These are phyloP conservation scores for Mycetomoellerius zeteki DNA, from an alignment of 1,140 invertebrate genomes.

Conservation along the genomic window DNA sequence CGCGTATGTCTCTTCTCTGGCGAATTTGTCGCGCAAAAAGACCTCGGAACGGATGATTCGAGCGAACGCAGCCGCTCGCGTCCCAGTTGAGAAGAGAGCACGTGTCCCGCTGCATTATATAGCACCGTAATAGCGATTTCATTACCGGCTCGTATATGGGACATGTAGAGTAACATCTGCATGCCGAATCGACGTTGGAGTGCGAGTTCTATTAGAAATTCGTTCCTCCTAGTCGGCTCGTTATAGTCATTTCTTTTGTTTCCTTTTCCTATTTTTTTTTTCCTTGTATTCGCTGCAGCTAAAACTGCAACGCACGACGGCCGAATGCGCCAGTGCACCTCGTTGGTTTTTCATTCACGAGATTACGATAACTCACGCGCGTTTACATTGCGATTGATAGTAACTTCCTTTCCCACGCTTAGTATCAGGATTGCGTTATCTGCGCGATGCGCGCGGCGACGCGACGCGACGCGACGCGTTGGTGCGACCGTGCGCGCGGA, in stretches of 20 bases:
- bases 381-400: slow-evolving; percentile 76
- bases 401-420: slow-evolving; percentile 85
- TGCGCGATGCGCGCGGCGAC: slow-evolving; percentile 62
- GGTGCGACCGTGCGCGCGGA: neutral
- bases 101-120: slow-evolving; percentile 61
- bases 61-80: neutral
- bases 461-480: neutral
- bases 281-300: neutral
- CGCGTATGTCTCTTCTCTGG: too few species aligned
- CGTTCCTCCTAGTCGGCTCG: neutral
- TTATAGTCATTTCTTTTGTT: neutral
- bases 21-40: neutral
- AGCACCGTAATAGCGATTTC: slow-evolving; percentile 73
- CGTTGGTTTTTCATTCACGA: slow-evolving; percentile 32
- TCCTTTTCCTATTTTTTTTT: neutral
- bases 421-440: slow-evolving; percentile 82
- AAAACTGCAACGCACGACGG: slow-evolving; percentile 29
- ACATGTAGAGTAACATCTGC: slow-evolving; percentile 81
- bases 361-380: slow-evolving; percentile 59
- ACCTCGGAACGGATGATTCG: neutral
- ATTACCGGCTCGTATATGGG: slow-evolving; percentile 82
- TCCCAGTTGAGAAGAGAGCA: slow-evolving; percentile 61
- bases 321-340: slow-evolving; percentile 2
- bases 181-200: slow-evolving; percentile 52
- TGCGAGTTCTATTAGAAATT: neutral